Evolutionary conservation across 2,888 invertebrate species (phyloP), one percentile per base, ranked within the genome.

Genomic region (Drosophila helvetica): DNA sequence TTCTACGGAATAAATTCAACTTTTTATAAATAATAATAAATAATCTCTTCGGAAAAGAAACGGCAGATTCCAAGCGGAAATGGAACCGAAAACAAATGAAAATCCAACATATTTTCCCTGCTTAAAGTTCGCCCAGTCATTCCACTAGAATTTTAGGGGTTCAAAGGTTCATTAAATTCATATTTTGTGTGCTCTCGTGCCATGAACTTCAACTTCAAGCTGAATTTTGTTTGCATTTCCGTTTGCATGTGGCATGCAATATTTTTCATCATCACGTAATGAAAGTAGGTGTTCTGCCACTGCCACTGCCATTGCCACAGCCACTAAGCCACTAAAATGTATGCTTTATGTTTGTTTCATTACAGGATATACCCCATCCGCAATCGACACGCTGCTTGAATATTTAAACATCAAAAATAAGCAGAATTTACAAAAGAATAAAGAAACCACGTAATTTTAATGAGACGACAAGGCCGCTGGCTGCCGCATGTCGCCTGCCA

Each of bases 181-280:
- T 22, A 66, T 55, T 55, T 66, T 3, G 2, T 15, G 6, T 38
- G 38, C 8, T 15, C 9, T 18, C 38, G 15, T n/a, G 3, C 30
- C 38, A 52, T 42, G 22, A 57, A 64, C 54, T 55, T 64, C 48
- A 78, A 61, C 68, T 69, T 64, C 48, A 78, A 61, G 65, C 66
- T 48, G 27, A 59, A n/a, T 12, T 25, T 68, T 27, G 27, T 27
- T 27, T 17, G 18, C 25, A 56, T 22, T 63, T 17, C 9, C 33
- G 51, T 70, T 78, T 66, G 79, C 85, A 74, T 77, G 80, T 59
- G 18, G 54, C 65, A 64, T 60, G 75, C 64, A 67, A 63, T n/a
- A 43, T 30, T 27, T 10, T 9, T 9, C n/a, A 19, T 48, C n/a
- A 22, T n/a, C 48, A 30, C 46, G 38, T 38, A 38, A n/a, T 38